Evolutionary conservation across 2,888 invertebrate genomes (phyloP).

Genomic region (Diarsia rubi): DNA sequence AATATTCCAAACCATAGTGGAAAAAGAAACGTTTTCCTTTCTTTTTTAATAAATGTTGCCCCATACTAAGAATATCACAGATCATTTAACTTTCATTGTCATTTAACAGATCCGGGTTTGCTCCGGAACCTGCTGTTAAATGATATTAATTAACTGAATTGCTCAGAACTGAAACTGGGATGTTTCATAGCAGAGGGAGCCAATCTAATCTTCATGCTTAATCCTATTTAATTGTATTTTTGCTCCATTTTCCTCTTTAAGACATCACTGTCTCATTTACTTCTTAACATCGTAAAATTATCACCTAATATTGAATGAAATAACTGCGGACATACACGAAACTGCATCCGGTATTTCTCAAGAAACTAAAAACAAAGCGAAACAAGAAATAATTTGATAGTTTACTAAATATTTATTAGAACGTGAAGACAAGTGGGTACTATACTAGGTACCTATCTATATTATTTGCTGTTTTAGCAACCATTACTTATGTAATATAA

Average conservation of each 20-base stretch:
- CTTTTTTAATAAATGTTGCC: too few relatives aligned
- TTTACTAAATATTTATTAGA: constrained; percentile 52
- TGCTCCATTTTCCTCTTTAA: background rate
- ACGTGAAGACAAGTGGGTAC: constrained; percentile 44
- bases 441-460: constrained; percentile 6
- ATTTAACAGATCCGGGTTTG: too few relatives aligned
- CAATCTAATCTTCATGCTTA: background rate
- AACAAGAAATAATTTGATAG: constrained; percentile 17
- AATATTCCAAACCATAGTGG: background rate
- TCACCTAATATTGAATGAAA: background rate
- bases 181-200: background rate
- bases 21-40: too few relatives aligned
- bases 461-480: background rate
- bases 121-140: too few relatives aligned
- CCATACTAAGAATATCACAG: too few relatives aligned
- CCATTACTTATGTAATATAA: constrained; percentile 31
- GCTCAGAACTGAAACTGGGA: background rate
- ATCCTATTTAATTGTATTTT: background rate
- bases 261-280: background rate
- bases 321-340: background rate
- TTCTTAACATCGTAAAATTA: background rate
- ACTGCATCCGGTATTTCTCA: constrained; percentile 28
- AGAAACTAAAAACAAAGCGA: constrained; percentile 29
- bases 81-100: too few relatives aligned
- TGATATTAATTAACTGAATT: background rate